phyloP scores from a whole-genome alignment of 2,888 invertebrate species.

The Drosophila mettleri region DNA sequence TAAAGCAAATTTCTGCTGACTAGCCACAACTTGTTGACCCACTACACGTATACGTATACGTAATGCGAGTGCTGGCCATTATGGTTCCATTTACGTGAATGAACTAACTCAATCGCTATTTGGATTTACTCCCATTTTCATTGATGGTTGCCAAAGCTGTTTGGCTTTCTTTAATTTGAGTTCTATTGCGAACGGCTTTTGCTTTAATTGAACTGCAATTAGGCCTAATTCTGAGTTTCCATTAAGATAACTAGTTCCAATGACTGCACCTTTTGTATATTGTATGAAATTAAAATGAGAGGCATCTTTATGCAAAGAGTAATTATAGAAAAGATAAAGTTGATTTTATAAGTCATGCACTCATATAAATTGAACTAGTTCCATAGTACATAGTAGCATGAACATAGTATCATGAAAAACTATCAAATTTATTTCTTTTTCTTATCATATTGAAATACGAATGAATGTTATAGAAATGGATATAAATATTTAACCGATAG shows the following conservation, averaged over 20 bases:
- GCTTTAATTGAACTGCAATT: neutral
- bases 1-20: constrained; percentile 66
- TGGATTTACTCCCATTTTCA: neutral
- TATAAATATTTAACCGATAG: too few relatives aligned
- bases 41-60: constrained; percentile 53
- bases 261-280: neutral
- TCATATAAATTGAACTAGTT: neutral
- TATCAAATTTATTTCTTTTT: too few relatives aligned
- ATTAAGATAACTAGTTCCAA: constrained; percentile 5
- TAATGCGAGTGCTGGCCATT: constrained; percentile 41
- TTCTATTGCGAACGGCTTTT: neutral
- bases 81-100: constrained; percentile 10
- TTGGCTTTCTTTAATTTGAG: constrained; percentile 8
- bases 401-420: too few relatives aligned
- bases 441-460: too few relatives aligned
- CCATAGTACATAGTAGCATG: neutral
- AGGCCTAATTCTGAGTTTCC: neutral
- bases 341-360: neutral
- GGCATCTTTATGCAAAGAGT: neutral
- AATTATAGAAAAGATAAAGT: neutral
- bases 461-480: too few relatives aligned
- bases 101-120: constrained; percentile 24
- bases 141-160: constrained; percentile 1
- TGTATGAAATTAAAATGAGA: neutral
- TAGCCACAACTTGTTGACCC: constrained; percentile 56